A percentile compares a stretch with the other conserved stretches of the same genome.
Evolutionary conservation across 2,113 vertebrate species (phyloP).

Genomic region (Sprattus sprattus): DNA sequence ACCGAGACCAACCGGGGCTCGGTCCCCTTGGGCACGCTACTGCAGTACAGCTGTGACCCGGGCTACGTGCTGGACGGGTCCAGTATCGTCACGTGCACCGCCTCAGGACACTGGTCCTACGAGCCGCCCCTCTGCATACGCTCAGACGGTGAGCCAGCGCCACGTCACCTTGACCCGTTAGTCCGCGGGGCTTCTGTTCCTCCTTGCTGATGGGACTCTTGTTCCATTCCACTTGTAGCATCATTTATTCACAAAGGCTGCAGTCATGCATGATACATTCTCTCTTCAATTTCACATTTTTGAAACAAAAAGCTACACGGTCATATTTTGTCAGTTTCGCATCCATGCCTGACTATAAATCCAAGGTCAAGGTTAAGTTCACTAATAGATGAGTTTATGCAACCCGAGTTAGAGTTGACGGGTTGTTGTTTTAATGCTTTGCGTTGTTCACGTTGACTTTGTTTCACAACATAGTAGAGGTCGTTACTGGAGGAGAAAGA

Average conservation of each 20-base stretch:
- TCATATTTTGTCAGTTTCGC: not conserved
- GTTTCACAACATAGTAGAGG: no score
- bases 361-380: not conserved
- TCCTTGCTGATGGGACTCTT: not conserved
- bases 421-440: not conserved
- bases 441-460: not conserved
- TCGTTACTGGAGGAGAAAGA: no score
- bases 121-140: constrained; percentile 64
- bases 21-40: constrained; percentile 65
- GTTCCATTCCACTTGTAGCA: not conserved
- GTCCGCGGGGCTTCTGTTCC: not conserved
- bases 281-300: not conserved
- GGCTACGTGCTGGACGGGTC: constrained; percentile 68
- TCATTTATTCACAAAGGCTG: not conserved
- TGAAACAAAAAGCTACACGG: not conserved
- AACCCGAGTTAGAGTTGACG: not conserved
- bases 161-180: not conserved
- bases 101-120: constrained; percentile 65
- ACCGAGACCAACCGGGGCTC: constrained; percentile 72
- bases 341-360: not conserved
- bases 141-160: constrained; percentile 57
- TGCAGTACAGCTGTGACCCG: constrained; percentile 69
- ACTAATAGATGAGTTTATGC: not conserved
- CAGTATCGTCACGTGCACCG: constrained; percentile 64
- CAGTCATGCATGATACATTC: not conserved